A percentile compares a stretch with the other conserved stretches of the same genome.
Conservation (phyloP, 1,140 invertebrate species). For the Pteromalus puparum region DNA sequence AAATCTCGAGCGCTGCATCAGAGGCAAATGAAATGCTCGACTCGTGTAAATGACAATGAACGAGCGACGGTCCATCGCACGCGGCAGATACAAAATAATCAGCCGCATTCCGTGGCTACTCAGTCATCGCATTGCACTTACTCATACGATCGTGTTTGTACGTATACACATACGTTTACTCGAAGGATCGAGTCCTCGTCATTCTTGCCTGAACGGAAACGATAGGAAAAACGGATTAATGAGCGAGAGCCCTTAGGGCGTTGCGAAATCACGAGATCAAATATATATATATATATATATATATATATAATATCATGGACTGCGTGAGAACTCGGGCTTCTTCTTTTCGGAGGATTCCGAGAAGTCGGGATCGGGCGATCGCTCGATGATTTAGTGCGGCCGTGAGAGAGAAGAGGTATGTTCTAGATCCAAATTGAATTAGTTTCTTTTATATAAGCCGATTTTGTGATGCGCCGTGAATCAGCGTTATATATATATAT, state of each 20-base stretch:
- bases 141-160: slow-evolving; percentile 9
- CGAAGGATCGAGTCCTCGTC: slow-evolving; percentile 37
- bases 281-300: too few species aligned
- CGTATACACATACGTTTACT: not conserved
- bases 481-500: too few species aligned
- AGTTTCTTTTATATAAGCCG: not conserved
- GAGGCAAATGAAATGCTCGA: slow-evolving; percentile 6
- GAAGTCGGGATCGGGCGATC: not conserved
- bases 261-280: not conserved
- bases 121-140: slow-evolving; percentile 38
- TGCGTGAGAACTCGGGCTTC: not conserved
- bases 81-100: slow-evolving; percentile 47
- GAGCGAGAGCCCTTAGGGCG: not conserved
- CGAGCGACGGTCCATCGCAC: slow-evolving; percentile 18
- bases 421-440: not conserved
- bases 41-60: slow-evolving; percentile 25
- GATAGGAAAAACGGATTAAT: not conserved
- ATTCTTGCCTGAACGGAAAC: slow-evolving; percentile 7
- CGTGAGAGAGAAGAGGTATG: not conserved
- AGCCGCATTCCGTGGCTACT: slow-evolving; percentile 31
- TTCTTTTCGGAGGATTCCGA: not conserved
- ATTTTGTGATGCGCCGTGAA: too few species aligned
- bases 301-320: not conserved
- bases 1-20: not conserved
- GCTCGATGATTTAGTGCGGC: not conserved